Evolutionary conservation across 2,888 invertebrate species (phyloP).

Genomic region (Pheosia tremula): DNA sequence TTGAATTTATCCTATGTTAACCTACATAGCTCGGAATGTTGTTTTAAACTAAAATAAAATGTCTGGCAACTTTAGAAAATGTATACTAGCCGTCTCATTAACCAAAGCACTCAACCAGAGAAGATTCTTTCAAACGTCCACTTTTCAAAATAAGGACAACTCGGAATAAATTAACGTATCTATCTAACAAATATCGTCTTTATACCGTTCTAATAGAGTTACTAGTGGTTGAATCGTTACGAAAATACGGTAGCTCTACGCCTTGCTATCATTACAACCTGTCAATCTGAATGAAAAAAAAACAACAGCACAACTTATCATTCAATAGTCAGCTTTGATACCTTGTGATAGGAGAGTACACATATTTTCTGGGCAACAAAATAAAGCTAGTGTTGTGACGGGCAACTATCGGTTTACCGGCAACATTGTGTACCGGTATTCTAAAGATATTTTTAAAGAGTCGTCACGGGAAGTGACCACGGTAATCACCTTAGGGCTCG

Average conservation of each 20-base stretch:
- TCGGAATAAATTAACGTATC: conserved; percentile 16
- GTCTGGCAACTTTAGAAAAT: conserved; percentile 8
- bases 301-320: conserved; percentile 6
- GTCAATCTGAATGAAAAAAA: conserved; percentile 31
- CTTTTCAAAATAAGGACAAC: conserved; percentile 22
- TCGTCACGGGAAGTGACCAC: conserved; percentile 64
- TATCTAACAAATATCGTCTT: conserved; percentile 14
- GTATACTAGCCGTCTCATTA: conserved; percentile 11
- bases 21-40: background rate
- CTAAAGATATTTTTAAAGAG: conserved; percentile 31
- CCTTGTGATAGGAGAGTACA: background rate
- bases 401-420: conserved; percentile 33
- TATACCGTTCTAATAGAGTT: conserved; percentile 10
- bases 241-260: conserved; percentile 32
- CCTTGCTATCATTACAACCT: conserved; percentile 34
- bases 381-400: conserved; percentile 8
- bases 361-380: background rate
- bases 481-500: conserved; percentile 30
- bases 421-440: conserved; percentile 36
- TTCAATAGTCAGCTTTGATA: conserved; percentile 12
- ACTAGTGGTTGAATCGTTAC: conserved; percentile 7
- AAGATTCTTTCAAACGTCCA: conserved; percentile 14
- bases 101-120: conserved; percentile 20
- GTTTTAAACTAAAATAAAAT: background rate
- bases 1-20: too few relatives aligned